Evolutionary conservation across 1,140 invertebrate species (phyloP).

Genomic region (Ceratosolen fusciceps): DNA sequence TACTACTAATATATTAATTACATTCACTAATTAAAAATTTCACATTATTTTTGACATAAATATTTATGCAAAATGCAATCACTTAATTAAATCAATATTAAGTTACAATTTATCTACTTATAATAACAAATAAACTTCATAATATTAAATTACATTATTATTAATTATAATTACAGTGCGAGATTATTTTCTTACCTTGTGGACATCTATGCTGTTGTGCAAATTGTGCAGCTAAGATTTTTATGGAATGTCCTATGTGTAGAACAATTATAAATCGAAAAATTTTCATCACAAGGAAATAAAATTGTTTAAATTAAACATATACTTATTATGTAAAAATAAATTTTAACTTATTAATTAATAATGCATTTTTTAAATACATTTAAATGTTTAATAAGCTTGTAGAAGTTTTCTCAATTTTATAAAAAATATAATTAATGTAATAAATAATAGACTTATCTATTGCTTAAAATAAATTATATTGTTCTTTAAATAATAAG

Average conservation of each 20-base stretch:
- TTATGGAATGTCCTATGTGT: constrained; percentile 83
- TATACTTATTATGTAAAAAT: constrained; percentile 1
- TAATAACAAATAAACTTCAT: background rate
- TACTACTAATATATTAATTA: too few relatives aligned
- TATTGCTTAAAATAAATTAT: constrained; percentile 47
- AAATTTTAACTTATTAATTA: constrained; percentile 12
- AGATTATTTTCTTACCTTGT: constrained; percentile 86
- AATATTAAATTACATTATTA: background rate
- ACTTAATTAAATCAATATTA: background rate
- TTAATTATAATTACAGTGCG: constrained; percentile 74
- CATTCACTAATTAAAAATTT: too few relatives aligned
- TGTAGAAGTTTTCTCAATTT: constrained; percentile 48
- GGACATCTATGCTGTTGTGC: constrained; percentile 88
- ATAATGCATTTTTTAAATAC: constrained; percentile 36
- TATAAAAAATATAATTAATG: constrained; percentile 41
- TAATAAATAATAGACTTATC: constrained; percentile 36
- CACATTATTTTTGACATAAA: background rate
- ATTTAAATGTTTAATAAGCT: constrained; percentile 22
- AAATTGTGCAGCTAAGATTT: constrained; percentile 75
- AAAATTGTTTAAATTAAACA: constrained; percentile 49
- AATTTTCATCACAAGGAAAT: constrained; percentile 75
- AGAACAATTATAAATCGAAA: constrained; percentile 78
- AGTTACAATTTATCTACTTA: background rate
- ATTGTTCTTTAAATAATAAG: constrained; percentile 39
- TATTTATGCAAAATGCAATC: background rate